phyloP scores from a whole-genome alignment of 2,797 vertebrate species.

The Urosaurus nigricauda region DNA sequence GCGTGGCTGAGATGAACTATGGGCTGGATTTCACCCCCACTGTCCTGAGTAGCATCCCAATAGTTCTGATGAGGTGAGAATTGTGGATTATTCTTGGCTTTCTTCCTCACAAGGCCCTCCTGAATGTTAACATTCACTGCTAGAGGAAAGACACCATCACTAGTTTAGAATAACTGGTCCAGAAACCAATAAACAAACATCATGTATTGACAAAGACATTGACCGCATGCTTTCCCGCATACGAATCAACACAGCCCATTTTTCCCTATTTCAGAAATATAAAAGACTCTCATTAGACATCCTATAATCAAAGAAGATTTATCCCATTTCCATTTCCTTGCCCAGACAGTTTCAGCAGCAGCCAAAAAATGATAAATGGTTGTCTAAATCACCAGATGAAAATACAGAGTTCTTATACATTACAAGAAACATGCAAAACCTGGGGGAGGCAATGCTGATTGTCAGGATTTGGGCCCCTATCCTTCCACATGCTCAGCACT shows the following conservation, averaged over 20 bases:
- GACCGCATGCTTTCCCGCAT: background rate
- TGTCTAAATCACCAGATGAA: background rate
- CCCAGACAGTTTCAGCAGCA: constrained; percentile 4
- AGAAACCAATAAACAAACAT: constrained; percentile 24
- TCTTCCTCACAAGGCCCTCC: background rate
- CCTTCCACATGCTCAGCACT: background rate
- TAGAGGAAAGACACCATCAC: background rate
- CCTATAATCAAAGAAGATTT: constrained; percentile 4
- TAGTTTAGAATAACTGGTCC: background rate
- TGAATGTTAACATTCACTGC: background rate
- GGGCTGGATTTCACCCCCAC: background rate
- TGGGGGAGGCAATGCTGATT: background rate
- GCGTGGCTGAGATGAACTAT: background rate
- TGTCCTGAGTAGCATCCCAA: background rate
- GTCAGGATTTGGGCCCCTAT: background rate
- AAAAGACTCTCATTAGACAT: background rate
- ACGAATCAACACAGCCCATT: background rate
- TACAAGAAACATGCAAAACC: background rate
- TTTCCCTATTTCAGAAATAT: constrained; percentile 4
- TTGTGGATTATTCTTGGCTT: background rate
- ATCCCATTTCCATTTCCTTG: constrained; percentile 17
- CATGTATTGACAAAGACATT: background rate
- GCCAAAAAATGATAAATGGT: background rate
- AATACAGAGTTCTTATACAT: background rate
- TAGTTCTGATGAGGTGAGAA: background rate